Percentiles rank a stretch among this genome's conserved stretches.
These are phyloP conservation scores for Adrianichthys oophorus DNA, from an alignment of 2,797 vertebrate genomes.

Conservation along the genomic window DNA sequence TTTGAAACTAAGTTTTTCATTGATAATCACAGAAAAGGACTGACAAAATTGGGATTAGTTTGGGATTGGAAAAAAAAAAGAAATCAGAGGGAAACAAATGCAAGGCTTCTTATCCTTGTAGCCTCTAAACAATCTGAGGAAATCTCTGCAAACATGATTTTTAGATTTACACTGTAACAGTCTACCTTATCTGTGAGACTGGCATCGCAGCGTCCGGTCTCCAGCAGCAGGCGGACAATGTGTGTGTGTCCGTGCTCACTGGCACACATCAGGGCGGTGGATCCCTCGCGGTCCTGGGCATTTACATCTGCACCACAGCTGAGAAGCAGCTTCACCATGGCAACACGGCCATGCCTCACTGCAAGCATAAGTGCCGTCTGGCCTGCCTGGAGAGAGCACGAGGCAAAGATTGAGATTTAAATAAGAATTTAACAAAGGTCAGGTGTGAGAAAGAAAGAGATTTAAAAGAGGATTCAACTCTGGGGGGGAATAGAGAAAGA, in stretches of 20 bases:
- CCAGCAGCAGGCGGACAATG: constrained; percentile 86
- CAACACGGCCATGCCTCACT: constrained; percentile 88
- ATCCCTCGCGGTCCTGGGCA: constrained; percentile 87
- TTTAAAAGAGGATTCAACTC: not conserved
- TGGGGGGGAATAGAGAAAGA: not conserved
- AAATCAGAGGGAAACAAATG: not conserved
- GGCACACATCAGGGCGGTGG: constrained; percentile 91
- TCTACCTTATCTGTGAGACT: constrained; percentile 86
- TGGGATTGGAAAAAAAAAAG: too few species aligned
- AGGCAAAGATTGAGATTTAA: constrained; percentile 14
- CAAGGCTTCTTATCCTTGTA: not conserved
- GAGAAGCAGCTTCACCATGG: constrained; percentile 92
- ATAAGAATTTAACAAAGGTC: constrained; percentile 20
- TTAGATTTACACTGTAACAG: not conserved
- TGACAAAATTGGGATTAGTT: not conserved
- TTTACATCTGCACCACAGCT: constrained; percentile 86
- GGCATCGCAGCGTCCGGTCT: constrained; percentile 82
- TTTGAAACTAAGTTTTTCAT: too few species aligned
- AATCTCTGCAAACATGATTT: not conserved
- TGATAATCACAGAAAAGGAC: too few species aligned
- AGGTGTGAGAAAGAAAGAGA: constrained; percentile 1
- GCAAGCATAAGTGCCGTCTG: constrained; percentile 95
- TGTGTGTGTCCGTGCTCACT: constrained; percentile 85
- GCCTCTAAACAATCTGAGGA: not conserved
- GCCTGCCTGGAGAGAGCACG: constrained; percentile 73